Percentiles rank a stretch among this genome's conserved stretches.
Evolutionary conservation across 2,888 invertebrate genomes (phyloP).

Genomic region (Hyalella azteca): DNA sequence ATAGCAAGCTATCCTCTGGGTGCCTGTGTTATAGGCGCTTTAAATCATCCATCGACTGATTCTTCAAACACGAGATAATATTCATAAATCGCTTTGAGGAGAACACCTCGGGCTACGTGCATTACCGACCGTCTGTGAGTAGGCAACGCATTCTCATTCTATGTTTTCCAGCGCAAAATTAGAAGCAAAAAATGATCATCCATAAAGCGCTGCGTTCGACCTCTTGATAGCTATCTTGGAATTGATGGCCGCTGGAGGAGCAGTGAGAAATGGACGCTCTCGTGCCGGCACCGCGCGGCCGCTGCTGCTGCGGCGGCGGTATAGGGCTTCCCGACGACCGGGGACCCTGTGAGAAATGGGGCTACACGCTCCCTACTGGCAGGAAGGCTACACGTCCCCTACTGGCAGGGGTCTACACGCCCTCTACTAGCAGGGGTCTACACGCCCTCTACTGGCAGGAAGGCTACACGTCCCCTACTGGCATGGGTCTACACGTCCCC

Average conservation of each 20-base stretch:
- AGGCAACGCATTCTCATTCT: slow-evolving; percentile 35
- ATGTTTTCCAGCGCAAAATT: slow-evolving; percentile 36
- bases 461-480: too few relatives aligned
- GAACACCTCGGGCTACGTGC: not conserved
- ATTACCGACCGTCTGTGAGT: slow-evolving; percentile 23
- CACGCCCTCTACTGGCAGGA: too few relatives aligned
- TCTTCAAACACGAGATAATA: slow-evolving; percentile 28
- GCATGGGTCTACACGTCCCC: too few relatives aligned
- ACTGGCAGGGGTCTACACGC: too few relatives aligned
- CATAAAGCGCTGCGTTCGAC: slow-evolving; percentile 25
- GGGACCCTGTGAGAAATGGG: too few relatives aligned
- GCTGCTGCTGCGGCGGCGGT: not conserved
- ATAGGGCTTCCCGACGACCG: too few relatives aligned
- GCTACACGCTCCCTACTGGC: too few relatives aligned
- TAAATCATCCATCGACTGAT: slow-evolving; percentile 27
- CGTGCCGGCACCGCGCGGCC: not conserved
- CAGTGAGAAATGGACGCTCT: slow-evolving; percentile 19
- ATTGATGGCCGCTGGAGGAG: slow-evolving; percentile 20
- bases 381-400: too few relatives aligned
- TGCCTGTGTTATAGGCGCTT: not conserved
- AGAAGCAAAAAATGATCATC: slow-evolving; percentile 33
- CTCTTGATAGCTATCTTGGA: slow-evolving; percentile 33
- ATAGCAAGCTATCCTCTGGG: not conserved
- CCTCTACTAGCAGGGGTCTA: too few relatives aligned
- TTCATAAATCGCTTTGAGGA: slow-evolving; percentile 14